These are phyloP conservation scores for Asbolus verrucosus DNA, from an alignment of 1,140 invertebrate genomes.

Conservation along the genomic window DNA sequence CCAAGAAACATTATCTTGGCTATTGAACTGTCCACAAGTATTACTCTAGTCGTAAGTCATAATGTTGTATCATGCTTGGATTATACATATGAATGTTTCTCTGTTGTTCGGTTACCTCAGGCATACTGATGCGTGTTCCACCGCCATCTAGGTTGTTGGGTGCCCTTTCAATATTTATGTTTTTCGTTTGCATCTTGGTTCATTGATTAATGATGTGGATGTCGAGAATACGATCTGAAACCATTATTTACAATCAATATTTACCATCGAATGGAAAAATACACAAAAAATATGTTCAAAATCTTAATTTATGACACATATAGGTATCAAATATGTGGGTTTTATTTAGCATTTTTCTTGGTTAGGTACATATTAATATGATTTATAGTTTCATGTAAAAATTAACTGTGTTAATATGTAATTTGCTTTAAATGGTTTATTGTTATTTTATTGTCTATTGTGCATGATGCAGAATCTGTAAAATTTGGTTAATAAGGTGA, in stretches of 20 bases:
- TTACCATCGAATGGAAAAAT: conserved; percentile 10
- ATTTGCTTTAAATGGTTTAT: too few relatives aligned
- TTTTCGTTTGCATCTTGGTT: conserved; percentile 58
- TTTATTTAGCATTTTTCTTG: too few relatives aligned
- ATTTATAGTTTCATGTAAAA: too few relatives aligned
- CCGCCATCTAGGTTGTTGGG: conserved; percentile 43
- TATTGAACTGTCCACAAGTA: conserved; percentile 31
- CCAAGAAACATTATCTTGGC: conserved; percentile 14
- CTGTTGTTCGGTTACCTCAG: conserved; percentile 15
- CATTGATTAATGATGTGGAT: conserved; percentile 31
- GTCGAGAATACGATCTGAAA: conserved; percentile 27
- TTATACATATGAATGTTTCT: conserved; percentile 18
- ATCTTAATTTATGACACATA: too few relatives aligned
- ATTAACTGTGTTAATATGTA: too few relatives aligned
- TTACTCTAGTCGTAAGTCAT: conserved; percentile 30
- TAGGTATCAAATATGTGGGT: too few relatives aligned
- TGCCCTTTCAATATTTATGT: conserved; percentile 57
- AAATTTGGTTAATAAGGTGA: too few relatives aligned
- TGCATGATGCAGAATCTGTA: too few relatives aligned
- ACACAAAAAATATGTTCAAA: too few relatives aligned
- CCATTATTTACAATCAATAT: conserved; percentile 22
- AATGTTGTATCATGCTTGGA: conserved; percentile 19
- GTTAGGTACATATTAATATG: too few relatives aligned
- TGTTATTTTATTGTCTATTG: too few relatives aligned
- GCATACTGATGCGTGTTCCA: conserved; percentile 28